Percentiles rank a stretch among this genome's conserved stretches.
These are phyloP conservation scores for Scaptomyza tumidula DNA, from an alignment of 2,888 invertebrate genomes.

Conservation along the genomic window DNA sequence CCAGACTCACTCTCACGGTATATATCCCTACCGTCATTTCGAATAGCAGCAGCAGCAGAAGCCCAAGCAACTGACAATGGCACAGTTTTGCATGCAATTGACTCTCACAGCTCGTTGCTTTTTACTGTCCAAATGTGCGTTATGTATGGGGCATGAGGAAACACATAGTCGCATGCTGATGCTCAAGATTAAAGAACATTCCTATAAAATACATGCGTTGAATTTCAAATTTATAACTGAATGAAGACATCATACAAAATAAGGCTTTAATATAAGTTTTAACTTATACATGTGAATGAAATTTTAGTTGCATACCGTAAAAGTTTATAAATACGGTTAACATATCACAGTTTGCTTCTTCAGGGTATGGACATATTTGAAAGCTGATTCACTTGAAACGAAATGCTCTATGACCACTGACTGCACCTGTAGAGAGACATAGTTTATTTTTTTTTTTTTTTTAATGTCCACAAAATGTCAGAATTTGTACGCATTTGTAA, in stretches of 20 bases:
- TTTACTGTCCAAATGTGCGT: slow-evolving; percentile 63
- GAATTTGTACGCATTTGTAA: slow-evolving; percentile 58
- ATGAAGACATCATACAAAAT: neutral
- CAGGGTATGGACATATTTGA: neutral
- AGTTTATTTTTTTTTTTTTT: neutral
- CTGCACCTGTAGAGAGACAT: slow-evolving; percentile 43
- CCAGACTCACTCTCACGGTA: slow-evolving; percentile 42
- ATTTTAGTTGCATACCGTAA: neutral
- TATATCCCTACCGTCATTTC: slow-evolving; percentile 22
- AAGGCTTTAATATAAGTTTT: too few relatives aligned
- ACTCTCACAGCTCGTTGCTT: slow-evolving; percentile 80
- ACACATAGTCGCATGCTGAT: slow-evolving; percentile 3
- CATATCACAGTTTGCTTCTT: too few relatives aligned
- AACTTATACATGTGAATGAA: neutral
- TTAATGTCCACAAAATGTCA: slow-evolving; percentile 23
- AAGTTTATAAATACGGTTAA: too few relatives aligned
- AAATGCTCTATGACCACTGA: neutral
- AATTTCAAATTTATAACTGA: slow-evolving; percentile 2
- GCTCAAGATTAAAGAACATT: slow-evolving; percentile 21
- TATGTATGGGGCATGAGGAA: slow-evolving; percentile 25
- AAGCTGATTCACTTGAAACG: neutral
- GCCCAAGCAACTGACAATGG: slow-evolving; percentile 66
- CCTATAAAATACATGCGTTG: neutral
- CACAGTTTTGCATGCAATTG: slow-evolving; percentile 81
- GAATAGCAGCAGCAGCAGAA: neutral